A percentile compares a stretch with the other conserved stretches of the same genome.
Evolutionary conservation across 2,113 vertebrate genomes (phyloP).

Genomic region (Sciurus niger): DNA sequence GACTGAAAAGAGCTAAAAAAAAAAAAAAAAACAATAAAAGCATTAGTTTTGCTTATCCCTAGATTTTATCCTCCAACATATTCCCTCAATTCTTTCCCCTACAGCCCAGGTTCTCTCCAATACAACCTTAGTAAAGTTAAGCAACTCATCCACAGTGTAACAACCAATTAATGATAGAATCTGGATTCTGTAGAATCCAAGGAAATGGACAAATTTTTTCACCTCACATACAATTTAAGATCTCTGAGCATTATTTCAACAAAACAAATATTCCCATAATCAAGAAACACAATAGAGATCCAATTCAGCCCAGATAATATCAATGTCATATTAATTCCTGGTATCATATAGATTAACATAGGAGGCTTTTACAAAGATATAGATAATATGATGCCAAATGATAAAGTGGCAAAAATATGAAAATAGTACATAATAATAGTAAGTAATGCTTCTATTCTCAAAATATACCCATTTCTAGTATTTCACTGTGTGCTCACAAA

Average conservation of each 20-base stretch:
- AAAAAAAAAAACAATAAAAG: not conserved
- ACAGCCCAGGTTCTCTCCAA: not conserved
- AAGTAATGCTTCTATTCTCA: not conserved
- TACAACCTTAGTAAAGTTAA: not conserved
- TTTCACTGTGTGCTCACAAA: not conserved
- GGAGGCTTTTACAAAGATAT: constrained; percentile 10
- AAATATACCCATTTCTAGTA: not conserved
- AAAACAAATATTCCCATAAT: constrained; percentile 40
- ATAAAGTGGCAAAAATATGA: not conserved
- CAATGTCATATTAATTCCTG: not conserved
- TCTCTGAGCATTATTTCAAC: constrained; percentile 15
- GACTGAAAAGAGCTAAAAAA: constrained; percentile 10
- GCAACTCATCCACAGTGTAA: not conserved
- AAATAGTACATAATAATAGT: not conserved
- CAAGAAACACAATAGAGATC: not conserved
- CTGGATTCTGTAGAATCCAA: not conserved
- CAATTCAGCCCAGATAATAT: not conserved
- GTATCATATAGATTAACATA: not conserved
- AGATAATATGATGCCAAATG: not conserved
- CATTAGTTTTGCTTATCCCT: not conserved
- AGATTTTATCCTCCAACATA: not conserved
- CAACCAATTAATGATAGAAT: not conserved
- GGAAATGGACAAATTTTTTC: not conserved
- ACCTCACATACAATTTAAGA: not conserved
- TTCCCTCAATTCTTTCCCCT: not conserved